Base-by-base conservation (phyloP, 2,113 vertebrate genomes). In the Psettodes erumei region DNA sequence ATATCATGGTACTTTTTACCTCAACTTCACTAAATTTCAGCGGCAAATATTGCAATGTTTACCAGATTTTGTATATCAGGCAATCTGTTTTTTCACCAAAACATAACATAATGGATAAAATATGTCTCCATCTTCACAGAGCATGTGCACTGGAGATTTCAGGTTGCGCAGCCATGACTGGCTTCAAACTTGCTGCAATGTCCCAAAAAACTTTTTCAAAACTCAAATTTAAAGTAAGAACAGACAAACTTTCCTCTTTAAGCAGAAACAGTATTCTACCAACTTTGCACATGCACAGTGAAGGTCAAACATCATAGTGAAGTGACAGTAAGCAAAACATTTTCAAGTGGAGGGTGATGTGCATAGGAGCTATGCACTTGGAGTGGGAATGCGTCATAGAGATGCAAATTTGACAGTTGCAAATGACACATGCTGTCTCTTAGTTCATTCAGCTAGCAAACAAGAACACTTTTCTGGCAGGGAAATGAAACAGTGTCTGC, bases 321-420 rank as follows among this genome's bases (percentile, higher is more conserved):
- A 54, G 35, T 10, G 51, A 48, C 33, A 16, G 18, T 28, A 15
- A 27, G 40, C 10, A 8, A 53, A 50, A 47, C 28, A 18, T 78
- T 53, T 72, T 15, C 23, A 19, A 12, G 23, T 5, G 37, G 58
- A 27, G 21, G 35, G 21, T 27, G 28, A 19, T 60, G 28, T 50
- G 27, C 18, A 48, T 5, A 51, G 15, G 37, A 2, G 12, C 35
- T 77, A 27, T 27, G 23, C 70, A 38, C 53, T 64, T 25, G 7
- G 25, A 42, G 32, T 1, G 47, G 19, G 30, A 28, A 25, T 61
- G 56, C 32, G 0, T 56, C 50, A 66, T 55, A 23, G 48, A 69
- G 23, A 85, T 87, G 84, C 79, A 88, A 89, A 88, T 86, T 32
- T 16, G 25, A 73, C 81, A 70, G 83, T 51, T 89, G 86, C 70